Evolutionary conservation across 2,888 invertebrate genomes (phyloP).

Genomic region (Pachycephus smyrnensis): DNA sequence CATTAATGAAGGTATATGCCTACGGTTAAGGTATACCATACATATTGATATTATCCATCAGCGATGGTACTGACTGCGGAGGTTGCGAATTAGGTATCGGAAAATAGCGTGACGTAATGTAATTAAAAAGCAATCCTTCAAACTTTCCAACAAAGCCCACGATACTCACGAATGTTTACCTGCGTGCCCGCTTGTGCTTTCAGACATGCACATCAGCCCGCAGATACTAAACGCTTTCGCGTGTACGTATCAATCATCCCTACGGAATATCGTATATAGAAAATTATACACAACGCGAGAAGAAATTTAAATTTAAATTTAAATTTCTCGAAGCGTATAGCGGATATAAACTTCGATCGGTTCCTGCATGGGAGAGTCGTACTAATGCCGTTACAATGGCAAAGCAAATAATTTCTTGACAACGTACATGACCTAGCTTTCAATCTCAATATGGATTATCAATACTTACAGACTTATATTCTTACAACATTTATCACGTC

Average conservation of each 20-base stretch:
- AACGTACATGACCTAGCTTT: background rate
- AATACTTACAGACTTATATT: too few species aligned
- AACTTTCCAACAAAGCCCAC: constrained; percentile 23
- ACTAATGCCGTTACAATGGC: background rate
- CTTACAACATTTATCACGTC: too few species aligned
- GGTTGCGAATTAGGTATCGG: constrained; percentile 6
- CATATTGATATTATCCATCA: constrained; percentile 8
- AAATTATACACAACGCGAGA: background rate
- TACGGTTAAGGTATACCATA: background rate
- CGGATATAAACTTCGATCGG: background rate
- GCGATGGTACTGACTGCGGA: background rate
- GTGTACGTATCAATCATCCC: constrained; percentile 25
- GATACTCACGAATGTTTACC: constrained; percentile 7
- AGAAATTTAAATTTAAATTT: background rate
- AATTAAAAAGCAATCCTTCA: constrained; percentile 39
- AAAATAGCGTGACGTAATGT: constrained; percentile 14
- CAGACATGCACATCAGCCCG: constrained; percentile 1
- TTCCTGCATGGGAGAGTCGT: background rate
- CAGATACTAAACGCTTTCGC: constrained; percentile 27
- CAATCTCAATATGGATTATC: too few species aligned
- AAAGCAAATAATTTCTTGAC: background rate
- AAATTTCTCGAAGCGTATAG: background rate
- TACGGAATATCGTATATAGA: background rate
- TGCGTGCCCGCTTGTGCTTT: background rate
- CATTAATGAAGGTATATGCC: background rate